These are phyloP conservation scores for Atopsyche davidsoni DNA, from an alignment of 1,140 invertebrate genomes.

Conservation along the genomic window DNA sequence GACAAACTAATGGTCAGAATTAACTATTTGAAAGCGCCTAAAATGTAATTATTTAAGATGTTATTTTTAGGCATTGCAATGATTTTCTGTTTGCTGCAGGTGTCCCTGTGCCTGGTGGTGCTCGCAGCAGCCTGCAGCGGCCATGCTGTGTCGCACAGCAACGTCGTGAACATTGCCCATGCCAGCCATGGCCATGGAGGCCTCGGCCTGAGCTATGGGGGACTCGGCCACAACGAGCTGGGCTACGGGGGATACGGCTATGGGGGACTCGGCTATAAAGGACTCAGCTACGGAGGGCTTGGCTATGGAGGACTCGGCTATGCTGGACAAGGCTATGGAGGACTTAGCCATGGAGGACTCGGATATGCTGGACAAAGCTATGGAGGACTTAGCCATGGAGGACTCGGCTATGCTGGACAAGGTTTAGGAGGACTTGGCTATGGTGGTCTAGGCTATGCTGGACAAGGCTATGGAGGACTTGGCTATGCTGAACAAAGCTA, in stretches of 20 bases:
- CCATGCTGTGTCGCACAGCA: conserved; percentile 19
- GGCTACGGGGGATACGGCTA: conserved; percentile 7
- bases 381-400: conserved; percentile 4
- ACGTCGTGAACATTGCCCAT: conserved; percentile 9
- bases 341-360: conserved; percentile 11
- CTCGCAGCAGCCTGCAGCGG: conserved; percentile 14
- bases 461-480: not conserved
- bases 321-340: conserved; percentile 8
- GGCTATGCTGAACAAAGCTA: too few relatives aligned
- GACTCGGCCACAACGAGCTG: not conserved
- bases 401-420: conserved; percentile 11
- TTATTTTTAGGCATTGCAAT: too few relatives aligned
- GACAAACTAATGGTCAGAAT: too few relatives aligned
- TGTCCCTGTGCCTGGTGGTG: conserved; percentile 17
- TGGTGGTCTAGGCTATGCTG: conserved; percentile 8
- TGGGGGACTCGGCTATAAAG: not conserved
- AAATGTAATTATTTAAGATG: too few relatives aligned
- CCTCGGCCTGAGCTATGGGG: too few relatives aligned
- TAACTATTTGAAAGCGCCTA: too few relatives aligned
- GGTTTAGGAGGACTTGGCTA: conserved; percentile 7
- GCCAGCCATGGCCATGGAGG: not conserved
- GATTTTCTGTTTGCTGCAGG: conserved; percentile 15
- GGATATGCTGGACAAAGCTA: conserved; percentile 2
- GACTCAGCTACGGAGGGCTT: conserved; percentile 6
- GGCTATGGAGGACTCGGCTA: conserved; percentile 2